phyloP scores from a whole-genome alignment of 2,797 vertebrate genomes.

The Bucorvus abyssinicus region DNA sequence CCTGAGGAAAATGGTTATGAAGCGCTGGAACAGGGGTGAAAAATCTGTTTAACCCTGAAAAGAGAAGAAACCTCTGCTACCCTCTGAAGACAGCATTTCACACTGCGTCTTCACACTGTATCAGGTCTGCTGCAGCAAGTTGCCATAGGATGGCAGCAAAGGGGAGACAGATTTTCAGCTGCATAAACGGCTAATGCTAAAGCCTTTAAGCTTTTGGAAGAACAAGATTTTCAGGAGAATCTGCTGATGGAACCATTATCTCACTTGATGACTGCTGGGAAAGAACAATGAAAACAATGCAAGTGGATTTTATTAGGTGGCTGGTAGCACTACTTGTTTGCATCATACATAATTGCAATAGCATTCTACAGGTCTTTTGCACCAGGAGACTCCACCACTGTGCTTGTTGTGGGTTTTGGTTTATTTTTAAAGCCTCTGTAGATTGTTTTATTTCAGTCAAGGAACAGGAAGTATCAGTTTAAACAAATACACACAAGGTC shows the following conservation, averaged over 20 bases:
- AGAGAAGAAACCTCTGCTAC: constrained; percentile 20
- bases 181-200: neutral
- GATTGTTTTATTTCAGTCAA: neutral
- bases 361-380: neutral
- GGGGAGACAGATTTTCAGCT: neutral
- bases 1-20: neutral
- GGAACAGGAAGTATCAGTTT: neutral
- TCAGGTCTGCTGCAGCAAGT: neutral
- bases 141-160: constrained; percentile 53
- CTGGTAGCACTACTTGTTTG: neutral
- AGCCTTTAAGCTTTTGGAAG: neutral
- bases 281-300: neutral
- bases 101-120: neutral
- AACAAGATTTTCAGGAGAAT: neutral
- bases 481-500: neutral
- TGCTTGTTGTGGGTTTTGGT: neutral
- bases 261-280: neutral
- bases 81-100: constrained; percentile 30
- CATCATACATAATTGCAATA: neutral
- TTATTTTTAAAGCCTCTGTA: neutral
- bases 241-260: neutral
- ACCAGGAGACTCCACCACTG: neutral
- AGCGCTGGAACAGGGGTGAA: neutral
- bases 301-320: neutral
- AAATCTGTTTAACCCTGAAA: neutral